phyloP scores from a whole-genome alignment of 2,888 invertebrate species.

The Orchestes rusci region DNA sequence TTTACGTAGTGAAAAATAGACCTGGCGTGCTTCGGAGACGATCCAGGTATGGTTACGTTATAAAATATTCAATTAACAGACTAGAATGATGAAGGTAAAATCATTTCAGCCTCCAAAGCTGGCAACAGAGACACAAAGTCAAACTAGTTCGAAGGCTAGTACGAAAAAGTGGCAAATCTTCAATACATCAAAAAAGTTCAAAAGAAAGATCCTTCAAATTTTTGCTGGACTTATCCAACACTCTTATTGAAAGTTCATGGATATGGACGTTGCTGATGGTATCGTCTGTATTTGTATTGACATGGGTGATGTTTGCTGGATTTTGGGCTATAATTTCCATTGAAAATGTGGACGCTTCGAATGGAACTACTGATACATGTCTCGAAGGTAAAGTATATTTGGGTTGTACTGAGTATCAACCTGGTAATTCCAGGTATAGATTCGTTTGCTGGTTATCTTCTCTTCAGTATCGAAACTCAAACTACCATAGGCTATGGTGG shows the following conservation, averaged over 20 bases:
- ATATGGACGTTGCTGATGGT: constrained; percentile 59
- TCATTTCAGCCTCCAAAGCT: constrained; percentile 22
- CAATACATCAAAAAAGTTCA: constrained; percentile 30
- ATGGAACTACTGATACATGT: constrained; percentile 41
- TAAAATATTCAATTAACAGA: neutral
- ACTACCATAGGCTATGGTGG: constrained; percentile 79
- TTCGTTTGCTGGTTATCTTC: constrained; percentile 58
- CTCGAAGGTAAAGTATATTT: constrained; percentile 21
- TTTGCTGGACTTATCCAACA: constrained; percentile 51
- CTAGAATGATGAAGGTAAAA: neutral
- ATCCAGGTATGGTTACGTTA: constrained; percentile 27
- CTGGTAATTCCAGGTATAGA: constrained; percentile 44
- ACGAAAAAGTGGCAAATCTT: constrained; percentile 34
- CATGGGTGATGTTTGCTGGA: constrained; percentile 73
- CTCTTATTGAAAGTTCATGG: constrained; percentile 68
- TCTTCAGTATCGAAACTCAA: constrained; percentile 80
- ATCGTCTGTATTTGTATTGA: constrained; percentile 55
- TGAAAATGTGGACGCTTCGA: constrained; percentile 61
- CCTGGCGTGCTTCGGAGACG: constrained; percentile 18
- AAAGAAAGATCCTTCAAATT: constrained; percentile 27
- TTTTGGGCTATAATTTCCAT: constrained; percentile 73
- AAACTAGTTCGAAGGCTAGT: constrained; percentile 30
- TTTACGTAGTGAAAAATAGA: constrained; percentile 24
- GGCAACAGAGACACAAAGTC: constrained; percentile 22
- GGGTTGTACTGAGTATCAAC: neutral